phyloP scores from a whole-genome alignment of 2,888 invertebrate genomes.

The Rhamnusium bicolor region DNA sequence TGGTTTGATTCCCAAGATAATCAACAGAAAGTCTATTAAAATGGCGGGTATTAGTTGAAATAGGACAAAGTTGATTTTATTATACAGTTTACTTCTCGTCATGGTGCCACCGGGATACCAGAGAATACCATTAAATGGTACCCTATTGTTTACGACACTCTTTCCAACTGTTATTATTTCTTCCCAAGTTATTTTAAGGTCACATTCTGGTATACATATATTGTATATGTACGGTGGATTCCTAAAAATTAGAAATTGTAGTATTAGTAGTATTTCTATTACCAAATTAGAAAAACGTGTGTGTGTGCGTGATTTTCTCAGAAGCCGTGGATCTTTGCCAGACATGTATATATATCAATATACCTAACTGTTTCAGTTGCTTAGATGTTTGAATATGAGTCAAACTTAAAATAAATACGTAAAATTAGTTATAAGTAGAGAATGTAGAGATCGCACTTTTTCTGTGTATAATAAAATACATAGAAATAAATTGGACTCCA shows the following conservation, averaged over 20 bases:
- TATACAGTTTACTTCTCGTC: constrained; percentile 83
- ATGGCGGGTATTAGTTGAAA: constrained; percentile 95
- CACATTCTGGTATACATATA: constrained; percentile 50
- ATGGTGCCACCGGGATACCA: constrained; percentile 90
- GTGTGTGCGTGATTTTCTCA: no score
- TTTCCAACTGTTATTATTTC: constrained; percentile 88
- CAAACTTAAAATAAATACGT: no score
- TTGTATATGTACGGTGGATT: constrained; percentile 50
- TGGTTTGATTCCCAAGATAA: constrained; percentile 88
- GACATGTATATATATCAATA: no score
- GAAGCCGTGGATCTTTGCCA: no score
- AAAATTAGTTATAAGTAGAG: no score
- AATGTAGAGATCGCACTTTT: no score
- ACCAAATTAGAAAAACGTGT: no score
- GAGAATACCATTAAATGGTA: constrained; percentile 88
- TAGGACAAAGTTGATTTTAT: constrained; percentile 86
- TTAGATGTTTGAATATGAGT: no score
- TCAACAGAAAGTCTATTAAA: constrained; percentile 84
- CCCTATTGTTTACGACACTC: constrained; percentile 81
- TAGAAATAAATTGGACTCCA: no score
- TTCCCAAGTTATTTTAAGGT: constrained; percentile 82
- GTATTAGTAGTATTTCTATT: no score
- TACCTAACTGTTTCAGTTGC: no score
- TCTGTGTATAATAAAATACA: no score
- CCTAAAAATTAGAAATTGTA: constrained; percentile 44